A percentile compares a stretch with the other conserved stretches of the same genome.
These are phyloP conservation scores for Bombus impatiens DNA, from an alignment of 1,140 invertebrate genomes.

Conservation along the genomic window DNA sequence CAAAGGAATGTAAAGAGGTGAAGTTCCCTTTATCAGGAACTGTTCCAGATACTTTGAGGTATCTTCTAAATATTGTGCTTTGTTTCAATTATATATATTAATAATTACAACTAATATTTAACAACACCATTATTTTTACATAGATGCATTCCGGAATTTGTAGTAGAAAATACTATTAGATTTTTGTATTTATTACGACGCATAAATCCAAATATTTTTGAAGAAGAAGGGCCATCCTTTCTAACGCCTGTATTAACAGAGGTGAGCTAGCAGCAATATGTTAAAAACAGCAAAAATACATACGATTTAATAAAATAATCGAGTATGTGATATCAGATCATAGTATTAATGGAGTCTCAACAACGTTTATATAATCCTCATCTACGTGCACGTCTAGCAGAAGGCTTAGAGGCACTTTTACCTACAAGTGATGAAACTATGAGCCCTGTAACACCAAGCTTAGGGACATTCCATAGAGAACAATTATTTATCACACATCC, in stretches of 20 bases:
- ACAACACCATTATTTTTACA: neutral
- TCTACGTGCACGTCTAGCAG: constrained; percentile 93
- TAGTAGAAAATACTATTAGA: constrained; percentile 93
- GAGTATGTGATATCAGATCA: constrained; percentile 65
- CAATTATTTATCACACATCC: constrained; percentile 91
- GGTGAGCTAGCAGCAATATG: constrained; percentile 71
- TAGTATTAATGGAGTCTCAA: constrained; percentile 88
- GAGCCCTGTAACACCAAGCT: constrained; percentile 83
- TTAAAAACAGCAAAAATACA: neutral
- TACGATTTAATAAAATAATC: constrained; percentile 21
- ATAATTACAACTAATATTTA: neutral
- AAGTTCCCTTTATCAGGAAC: constrained; percentile 86
- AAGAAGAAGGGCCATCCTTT: constrained; percentile 84
- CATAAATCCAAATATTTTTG: constrained; percentile 84
- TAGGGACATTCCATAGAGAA: constrained; percentile 87
- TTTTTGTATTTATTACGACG: constrained; percentile 89
- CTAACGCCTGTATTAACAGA: constrained; percentile 90
- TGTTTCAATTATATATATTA: constrained; percentile 1
- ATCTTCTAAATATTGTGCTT: constrained; percentile 30
- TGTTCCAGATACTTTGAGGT: constrained; percentile 86
- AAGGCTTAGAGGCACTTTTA: constrained; percentile 92
- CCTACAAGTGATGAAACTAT: constrained; percentile 85
- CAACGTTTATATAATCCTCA: constrained; percentile 95
- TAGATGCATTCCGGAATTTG: constrained; percentile 92
- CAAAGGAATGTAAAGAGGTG: constrained; percentile 82